Evolutionary conservation across 2,113 vertebrate genomes (phyloP), one percentile per base, ranked within the genome.

Genomic region (Laticauda colubrina): DNA sequence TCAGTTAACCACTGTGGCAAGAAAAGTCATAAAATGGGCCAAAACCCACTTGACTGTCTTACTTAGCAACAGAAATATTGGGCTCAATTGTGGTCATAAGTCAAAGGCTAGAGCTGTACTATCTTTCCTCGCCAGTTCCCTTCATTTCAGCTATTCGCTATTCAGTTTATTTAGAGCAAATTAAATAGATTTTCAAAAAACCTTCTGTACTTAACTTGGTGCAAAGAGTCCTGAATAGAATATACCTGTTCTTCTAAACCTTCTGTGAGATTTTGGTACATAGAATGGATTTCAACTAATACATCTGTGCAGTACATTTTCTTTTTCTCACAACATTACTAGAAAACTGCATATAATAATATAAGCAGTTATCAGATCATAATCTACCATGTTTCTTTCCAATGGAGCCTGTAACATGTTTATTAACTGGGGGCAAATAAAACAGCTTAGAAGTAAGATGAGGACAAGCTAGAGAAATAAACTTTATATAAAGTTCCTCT

Each of bases 161-260:
- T 88, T 93, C 45, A 89, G 51, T 54, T 81, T 81, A 59, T 2
- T 21, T 18, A 45, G n/a, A 51, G 89, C 20, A 75, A 39, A 8
- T 81, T 23, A 45, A 56, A 59, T n/a, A 15, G 0, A 51, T 87
- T 53, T 89, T 88, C 8, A 88, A 93, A 1, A 29, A 8, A 43
- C 89, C 4, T 57, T 81, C 26, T 51, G 10, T 93, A 98, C 96
- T 98, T 97, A 98, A 98, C 97, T 96, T 98, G 94, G 96, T 96
- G 96, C 95, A 98, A 97, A 43, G 97, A 98, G 57, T 88, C 91
- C 34, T 95, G 96, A 93, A 98, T 94, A 93, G 92, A 97, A 95
- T 95, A 93, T 93, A 98, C 93, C 94, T 97, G 97, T 94, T 97
- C 96, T 96, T 97, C 95, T 87, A 98, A 96, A 55, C 96, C 97